Evolutionary conservation across 2,113 vertebrate species (phyloP), one percentile per base, ranked within the genome.

Genomic region (Brienomyrus longianalis): DNA sequence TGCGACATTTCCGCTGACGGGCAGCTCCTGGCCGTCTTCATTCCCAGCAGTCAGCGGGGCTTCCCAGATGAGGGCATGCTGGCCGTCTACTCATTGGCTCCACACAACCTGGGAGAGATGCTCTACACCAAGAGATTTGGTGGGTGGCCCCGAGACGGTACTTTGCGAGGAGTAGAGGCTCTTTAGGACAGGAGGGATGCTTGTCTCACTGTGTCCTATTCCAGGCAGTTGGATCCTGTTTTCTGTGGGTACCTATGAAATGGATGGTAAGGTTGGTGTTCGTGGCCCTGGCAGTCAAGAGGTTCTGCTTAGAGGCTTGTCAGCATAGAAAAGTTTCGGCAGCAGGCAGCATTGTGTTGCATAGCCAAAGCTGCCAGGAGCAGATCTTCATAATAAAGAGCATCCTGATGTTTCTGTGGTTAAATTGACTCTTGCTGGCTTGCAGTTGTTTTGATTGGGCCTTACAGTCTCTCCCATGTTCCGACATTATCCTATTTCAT

Each of bases 51-150:
- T 77, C 98, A 99, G 90, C 96, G 98, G 50, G 98, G 98, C 86
- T 99, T 99, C 90, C 97, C 98, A 0, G 98, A 99, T 84, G 98
- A 99, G 93, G 98, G 98, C 93, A 98, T 99, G 92, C 94, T 99
- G 92, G 98, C 98, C 50, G 97, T 99, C 47, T 99, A 99, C 95
- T 99, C 98, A 17, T 96, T 99, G 91, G 98, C 98, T 74, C 97
- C 98, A 0, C 98, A 99, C 95, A 99, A 99, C 96, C 94, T 99
- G 92, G 98, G 98, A n/a, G 98, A 99, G 95, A 98, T 98, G 97
- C 97, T 99, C 86, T 99, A 99, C 95, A 98, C 98, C 47, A 99
- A 99, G 94, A 94, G 98, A 95, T 99, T 99, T 90, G 98, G 98
- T 99, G 94, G 95, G 95, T 88, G 23, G 19, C 21, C 83, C 83